A percentile compares a stretch with the other conserved stretches of the same genome.
phyloP scores from a whole-genome alignment of 2,888 invertebrate species.

The Drosophila tripunctata region DNA sequence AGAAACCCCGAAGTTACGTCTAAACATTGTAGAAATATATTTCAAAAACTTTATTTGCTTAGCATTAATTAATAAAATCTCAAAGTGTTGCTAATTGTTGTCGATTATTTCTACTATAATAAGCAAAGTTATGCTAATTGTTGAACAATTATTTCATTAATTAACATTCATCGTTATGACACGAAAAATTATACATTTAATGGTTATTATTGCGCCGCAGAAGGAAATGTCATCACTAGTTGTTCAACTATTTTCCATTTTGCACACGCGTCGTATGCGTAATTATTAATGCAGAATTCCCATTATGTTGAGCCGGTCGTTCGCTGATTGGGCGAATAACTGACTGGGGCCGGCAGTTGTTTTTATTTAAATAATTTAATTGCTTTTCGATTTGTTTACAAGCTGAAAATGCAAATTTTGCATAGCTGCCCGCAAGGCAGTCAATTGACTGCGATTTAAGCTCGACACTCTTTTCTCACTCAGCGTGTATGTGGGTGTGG shows the following conservation, averaged over 20 bases:
- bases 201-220: not conserved
- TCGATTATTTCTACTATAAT: too few relatives aligned
- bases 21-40: too few relatives aligned
- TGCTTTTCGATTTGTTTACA: conserved; percentile 80
- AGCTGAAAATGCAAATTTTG: conserved; percentile 73
- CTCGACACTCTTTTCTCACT: conserved; percentile 3
- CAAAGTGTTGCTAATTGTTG: not conserved
- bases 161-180: not conserved
- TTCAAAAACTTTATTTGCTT: too few relatives aligned
- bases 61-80: not conserved
- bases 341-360: conserved; percentile 55
- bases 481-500: conserved; percentile 3
- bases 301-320: conserved; percentile 57
- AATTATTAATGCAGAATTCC: conserved; percentile 75
- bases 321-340: conserved; percentile 47
- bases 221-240: conserved; percentile 41
- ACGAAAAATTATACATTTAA: conserved; percentile 1
- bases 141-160: not conserved
- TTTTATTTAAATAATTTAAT: conserved; percentile 79
- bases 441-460: conserved; percentile 77
- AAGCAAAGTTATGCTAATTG: not conserved
- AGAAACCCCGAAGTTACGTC: too few relatives aligned
- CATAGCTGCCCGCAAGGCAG: conserved; percentile 64
- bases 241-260: not conserved
- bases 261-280: conserved; percentile 42